Percentiles rank a stretch among this genome's conserved stretches.
Evolutionary conservation across 1,140 invertebrate genomes (phyloP).

Genomic region (Lysiphlebus fabarum): DNA sequence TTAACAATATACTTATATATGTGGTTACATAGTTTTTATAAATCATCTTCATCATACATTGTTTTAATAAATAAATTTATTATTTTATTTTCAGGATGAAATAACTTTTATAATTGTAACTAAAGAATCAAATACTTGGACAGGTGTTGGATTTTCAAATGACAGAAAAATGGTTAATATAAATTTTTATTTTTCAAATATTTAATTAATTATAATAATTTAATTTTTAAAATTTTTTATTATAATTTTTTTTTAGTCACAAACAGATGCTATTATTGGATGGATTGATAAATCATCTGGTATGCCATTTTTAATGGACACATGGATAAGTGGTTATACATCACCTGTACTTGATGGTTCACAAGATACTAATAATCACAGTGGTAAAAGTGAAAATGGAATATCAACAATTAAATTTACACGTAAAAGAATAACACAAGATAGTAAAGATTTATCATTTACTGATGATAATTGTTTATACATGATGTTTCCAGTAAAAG

Average conservation of each 20-base stretch:
- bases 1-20: too few species aligned
- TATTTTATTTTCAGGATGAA: constrained; percentile 59
- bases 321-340: constrained; percentile 77
- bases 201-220: constrained; percentile 14
- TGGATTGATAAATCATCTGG: constrained; percentile 77
- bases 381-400: constrained; percentile 71
- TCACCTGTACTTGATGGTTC: constrained; percentile 71
- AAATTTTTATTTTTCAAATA: constrained; percentile 15
- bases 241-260: constrained; percentile 55
- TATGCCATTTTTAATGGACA: constrained; percentile 81
- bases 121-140: constrained; percentile 80
- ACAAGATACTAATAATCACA: constrained; percentile 73
- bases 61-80: background rate
- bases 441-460: constrained; percentile 77
- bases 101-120: constrained; percentile 86
- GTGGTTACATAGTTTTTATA: too few species aligned
- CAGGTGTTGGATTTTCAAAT: constrained; percentile 88
- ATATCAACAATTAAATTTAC: constrained; percentile 76
- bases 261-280: constrained; percentile 81
- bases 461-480: constrained; percentile 79
- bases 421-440: constrained; percentile 73
- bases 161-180: constrained; percentile 75
- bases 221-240: constrained; percentile 13
- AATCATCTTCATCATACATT: too few species aligned
- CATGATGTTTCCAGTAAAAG: constrained; percentile 84